Evolutionary conservation across 2,888 invertebrate species (phyloP).

Genomic region (Oscheius sp.): DNA sequence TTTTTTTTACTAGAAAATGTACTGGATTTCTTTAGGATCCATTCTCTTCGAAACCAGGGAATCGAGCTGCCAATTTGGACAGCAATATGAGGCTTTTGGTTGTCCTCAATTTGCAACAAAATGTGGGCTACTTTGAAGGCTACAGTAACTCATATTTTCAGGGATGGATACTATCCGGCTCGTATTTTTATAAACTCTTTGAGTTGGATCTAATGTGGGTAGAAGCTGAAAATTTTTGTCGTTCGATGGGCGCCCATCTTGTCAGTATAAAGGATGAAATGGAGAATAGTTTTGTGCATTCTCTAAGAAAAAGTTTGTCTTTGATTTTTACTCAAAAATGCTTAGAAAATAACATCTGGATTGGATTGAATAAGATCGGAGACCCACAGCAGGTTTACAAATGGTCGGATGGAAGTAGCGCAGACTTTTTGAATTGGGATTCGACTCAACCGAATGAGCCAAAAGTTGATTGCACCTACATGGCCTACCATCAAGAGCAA

Average conservation of each 20-base stretch:
- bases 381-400: conserved; percentile 57
- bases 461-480: conserved; percentile 66
- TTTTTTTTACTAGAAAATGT: background rate
- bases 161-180: conserved; percentile 63
- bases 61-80: conserved; percentile 57
- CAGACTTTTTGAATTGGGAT: conserved; percentile 64
- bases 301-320: conserved; percentile 58
- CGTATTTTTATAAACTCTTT: conserved; percentile 64
- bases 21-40: background rate
- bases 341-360: conserved; percentile 68
- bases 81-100: conserved; percentile 52
- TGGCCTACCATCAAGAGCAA: conserved; percentile 67
- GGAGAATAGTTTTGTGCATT: conserved; percentile 65
- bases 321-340: background rate
- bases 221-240: conserved; percentile 67
- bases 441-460: conserved; percentile 65
- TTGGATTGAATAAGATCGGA: conserved; percentile 65
- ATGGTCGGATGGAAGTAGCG: conserved; percentile 60
- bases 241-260: conserved; percentile 64
- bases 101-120: conserved; percentile 53
- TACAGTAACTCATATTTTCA: conserved; percentile 15
- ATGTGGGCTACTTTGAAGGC: conserved; percentile 38
- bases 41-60: conserved; percentile 42
- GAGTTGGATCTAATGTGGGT: conserved; percentile 66
- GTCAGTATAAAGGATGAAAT: conserved; percentile 59